Conservation (phyloP, 2,888 invertebrate genomes). For the Xestia rhomboidea region DNA sequence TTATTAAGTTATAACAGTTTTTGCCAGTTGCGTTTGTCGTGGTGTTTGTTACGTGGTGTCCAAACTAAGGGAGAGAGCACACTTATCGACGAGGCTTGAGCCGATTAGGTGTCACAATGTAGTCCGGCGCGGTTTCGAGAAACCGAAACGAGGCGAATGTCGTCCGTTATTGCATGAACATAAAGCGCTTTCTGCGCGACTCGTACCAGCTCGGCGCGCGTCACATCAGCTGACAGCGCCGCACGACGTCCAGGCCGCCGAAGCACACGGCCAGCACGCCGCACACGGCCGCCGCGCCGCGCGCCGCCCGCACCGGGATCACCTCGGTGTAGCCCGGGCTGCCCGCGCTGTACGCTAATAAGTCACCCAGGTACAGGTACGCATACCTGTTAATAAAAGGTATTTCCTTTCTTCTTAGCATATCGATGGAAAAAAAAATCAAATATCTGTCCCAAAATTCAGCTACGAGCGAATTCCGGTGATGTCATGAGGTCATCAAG, state of each 20-base stretch:
- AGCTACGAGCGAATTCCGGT: too few species aligned
- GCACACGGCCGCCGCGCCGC: conserved; percentile 64
- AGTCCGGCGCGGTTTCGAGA: neutral
- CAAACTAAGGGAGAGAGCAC: neutral
- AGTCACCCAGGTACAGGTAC: conserved; percentile 78
- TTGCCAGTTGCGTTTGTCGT: neutral
- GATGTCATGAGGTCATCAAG: too few species aligned
- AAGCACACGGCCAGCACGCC: conserved; percentile 79
- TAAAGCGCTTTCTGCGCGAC: neutral
- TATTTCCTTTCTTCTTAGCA: neutral
- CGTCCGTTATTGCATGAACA: neutral
- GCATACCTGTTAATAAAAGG: conserved; percentile 70
- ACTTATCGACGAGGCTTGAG: neutral
- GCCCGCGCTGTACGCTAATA: conserved; percentile 72
- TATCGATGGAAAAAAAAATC: too few species aligned
- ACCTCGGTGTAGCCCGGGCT: conserved; percentile 76
- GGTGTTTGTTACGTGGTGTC: too few species aligned
- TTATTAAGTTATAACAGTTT: neutral
- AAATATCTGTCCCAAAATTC: too few species aligned
- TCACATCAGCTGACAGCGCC: conserved; percentile 60
- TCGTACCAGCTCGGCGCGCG: neutral
- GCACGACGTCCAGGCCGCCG: conserved; percentile 74
- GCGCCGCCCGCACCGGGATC: conserved; percentile 70
- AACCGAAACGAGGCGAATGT: neutral
- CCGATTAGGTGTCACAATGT: neutral